These are phyloP conservation scores for Lamellibrachia luymesi DNA, from an alignment of 1,140 invertebrate genomes.

Conservation along the genomic window DNA sequence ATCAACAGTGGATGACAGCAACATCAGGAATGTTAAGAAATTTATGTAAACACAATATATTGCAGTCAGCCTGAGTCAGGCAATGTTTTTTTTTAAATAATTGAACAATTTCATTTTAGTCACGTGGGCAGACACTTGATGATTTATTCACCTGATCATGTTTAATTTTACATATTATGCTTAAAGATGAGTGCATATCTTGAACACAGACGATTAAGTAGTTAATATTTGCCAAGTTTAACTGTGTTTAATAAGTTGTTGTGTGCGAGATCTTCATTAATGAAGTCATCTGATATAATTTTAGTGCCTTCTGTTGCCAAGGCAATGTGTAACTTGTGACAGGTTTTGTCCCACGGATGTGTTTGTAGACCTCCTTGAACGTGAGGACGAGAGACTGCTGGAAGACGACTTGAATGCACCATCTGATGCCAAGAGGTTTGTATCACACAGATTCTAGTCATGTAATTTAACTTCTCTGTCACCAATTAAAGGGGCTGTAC, in stretches of 20 bases:
- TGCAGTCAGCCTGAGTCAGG: no score
- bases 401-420: conserved; percentile 89
- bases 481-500: neutral
- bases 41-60: no score
- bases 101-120: no score
- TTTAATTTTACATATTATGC: neutral
- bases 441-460: neutral
- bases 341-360: neutral
- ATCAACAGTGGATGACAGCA: no score
- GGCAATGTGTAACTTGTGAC: neutral
- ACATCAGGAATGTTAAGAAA: no score
- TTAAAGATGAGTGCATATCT: no score
- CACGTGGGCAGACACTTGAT: no score
- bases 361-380: conserved; percentile 67
- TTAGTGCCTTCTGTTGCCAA: neutral
- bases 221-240: neutral
- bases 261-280: neutral
- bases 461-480: no score
- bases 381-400: conserved; percentile 86
- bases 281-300: neutral
- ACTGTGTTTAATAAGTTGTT: neutral
- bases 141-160: neutral
- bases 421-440: conserved; percentile 76
- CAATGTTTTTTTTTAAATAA: no score
- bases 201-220: neutral